These are phyloP conservation scores for Caenorhabditis japonica DNA, from an alignment of 2,888 invertebrate genomes.

Conservation along the genomic window DNA sequence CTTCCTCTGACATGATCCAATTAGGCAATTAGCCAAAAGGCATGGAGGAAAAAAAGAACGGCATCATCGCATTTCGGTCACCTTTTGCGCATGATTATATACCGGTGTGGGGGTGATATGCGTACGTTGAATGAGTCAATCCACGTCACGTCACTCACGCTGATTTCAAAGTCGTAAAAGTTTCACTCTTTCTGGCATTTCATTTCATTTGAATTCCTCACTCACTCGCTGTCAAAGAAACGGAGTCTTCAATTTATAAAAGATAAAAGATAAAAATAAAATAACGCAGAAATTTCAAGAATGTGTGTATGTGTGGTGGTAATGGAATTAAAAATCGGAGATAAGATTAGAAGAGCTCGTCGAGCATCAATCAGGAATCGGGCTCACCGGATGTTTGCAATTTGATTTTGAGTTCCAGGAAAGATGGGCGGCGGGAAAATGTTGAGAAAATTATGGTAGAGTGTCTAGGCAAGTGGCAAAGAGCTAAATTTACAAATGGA, in stretches of 20 bases:
- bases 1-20: slow-evolving; percentile 44
- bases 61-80: slow-evolving; percentile 13
- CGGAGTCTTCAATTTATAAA: too few relatives aligned
- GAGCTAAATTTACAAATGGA: too few relatives aligned
- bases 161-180: too few relatives aligned
- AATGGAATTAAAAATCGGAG: slow-evolving; percentile 6
- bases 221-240: too few relatives aligned
- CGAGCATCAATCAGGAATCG: slow-evolving; percentile 13
- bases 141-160: slow-evolving; percentile 21
- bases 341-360: slow-evolving; percentile 8
- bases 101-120: too few relatives aligned
- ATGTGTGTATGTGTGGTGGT: neutral
- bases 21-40: slow-evolving; percentile 42
- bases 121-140: slow-evolving; percentile 12
- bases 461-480: too few relatives aligned
- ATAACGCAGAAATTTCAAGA: neutral
- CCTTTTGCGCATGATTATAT: neutral
- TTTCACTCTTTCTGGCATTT: too few relatives aligned
- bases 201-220: too few relatives aligned
- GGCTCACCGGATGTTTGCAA: too few relatives aligned
- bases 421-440: too few relatives aligned
- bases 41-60: slow-evolving; percentile 21
- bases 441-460: too few relatives aligned
- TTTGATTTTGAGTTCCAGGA: too few relatives aligned
- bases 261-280: slow-evolving; percentile 35